Evolutionary conservation across 2,113 vertebrate genomes (phyloP), one percentile per base, ranked within the genome.

Genomic region (Ochotona curzoniae): DNA sequence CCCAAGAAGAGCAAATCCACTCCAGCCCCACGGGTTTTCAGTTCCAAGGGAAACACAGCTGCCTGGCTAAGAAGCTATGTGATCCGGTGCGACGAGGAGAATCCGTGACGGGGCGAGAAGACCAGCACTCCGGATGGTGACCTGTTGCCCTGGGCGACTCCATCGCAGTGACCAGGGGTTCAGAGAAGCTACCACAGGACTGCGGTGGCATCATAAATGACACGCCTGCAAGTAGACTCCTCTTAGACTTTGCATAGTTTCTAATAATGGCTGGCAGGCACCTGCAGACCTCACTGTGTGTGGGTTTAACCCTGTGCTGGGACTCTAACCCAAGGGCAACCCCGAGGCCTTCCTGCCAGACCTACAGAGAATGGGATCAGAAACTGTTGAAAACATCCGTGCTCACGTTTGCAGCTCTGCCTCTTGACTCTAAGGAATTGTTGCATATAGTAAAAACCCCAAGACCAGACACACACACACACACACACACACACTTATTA

Each of bases 21-120:
- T 47, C 14, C 1, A 28, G 35, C 3, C 11, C 35, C 61, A 79
- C 28, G 63, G 44, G n/a, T 79, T 57, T 83, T 78, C 75, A 60
- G 63, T 90, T 75, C 90, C 88, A 74, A 83, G 78, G 75, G 86
- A 87, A 87, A 83, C 87, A 51, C 71, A 90, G 87, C 2, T 87
- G 76, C 54, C 85, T 71, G 83, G 94, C 91, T 87, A 74, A 84
- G 60, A 57, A 13, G 4, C 54, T 17, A 3, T 57, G 54, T 57
- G 54, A 57, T 57, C 54, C 14, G 54, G 14, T 4, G 54, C 12
- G 17, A 57, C n/a, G n/a, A 57, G 18, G 54, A 57, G 14, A 57
- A 57, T 57, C 54, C 15, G 54, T 14, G 54, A 57, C 15, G 14
- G 18, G 54, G 54, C 54, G 54, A 18, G 54, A 57, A 57, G 54